Conservation (phyloP, 2,888 invertebrate species). For the Phengaris alcon region DNA sequence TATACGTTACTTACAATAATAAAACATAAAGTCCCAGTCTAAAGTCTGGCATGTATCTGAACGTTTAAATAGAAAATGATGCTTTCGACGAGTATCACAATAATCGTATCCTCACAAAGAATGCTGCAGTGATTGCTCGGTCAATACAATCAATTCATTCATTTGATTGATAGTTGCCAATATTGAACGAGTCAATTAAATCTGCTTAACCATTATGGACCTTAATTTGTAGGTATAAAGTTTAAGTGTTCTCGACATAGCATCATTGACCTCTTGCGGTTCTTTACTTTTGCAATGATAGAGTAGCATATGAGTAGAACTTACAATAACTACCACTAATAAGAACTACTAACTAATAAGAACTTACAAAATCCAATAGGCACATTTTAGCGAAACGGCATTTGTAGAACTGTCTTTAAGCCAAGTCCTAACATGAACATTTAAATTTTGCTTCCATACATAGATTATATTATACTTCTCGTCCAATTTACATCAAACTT, state of each 20-base stretch:
- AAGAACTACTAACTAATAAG: too few relatives aligned
- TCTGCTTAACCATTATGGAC: not conserved
- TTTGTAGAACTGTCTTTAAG: too few relatives aligned
- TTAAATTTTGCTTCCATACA: too few relatives aligned
- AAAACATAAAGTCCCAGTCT: not conserved
- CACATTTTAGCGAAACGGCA: too few relatives aligned
- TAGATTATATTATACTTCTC: too few relatives aligned
- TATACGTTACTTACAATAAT: too few relatives aligned
- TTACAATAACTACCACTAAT: too few relatives aligned
- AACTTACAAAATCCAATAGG: too few relatives aligned
- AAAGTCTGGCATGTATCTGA: not conserved
- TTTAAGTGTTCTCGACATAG: not conserved
- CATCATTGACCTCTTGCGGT: not conserved
- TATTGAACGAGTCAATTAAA: not conserved
- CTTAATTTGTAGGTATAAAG: not conserved
- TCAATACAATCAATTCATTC: slow-evolving; percentile 10
- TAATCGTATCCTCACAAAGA: slow-evolving; percentile 11
- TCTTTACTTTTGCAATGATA: not conserved
- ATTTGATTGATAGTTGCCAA: slow-evolving; percentile 16
- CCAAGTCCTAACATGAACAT: too few relatives aligned
- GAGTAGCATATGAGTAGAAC: too few relatives aligned
- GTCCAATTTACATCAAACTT: too few relatives aligned
- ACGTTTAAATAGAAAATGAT: not conserved
- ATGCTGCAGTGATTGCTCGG: not conserved
- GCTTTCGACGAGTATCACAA: slow-evolving; percentile 1